Evolutionary conservation across 2,113 vertebrate species (phyloP).

Genomic region (Centrocercus urophasianus): DNA sequence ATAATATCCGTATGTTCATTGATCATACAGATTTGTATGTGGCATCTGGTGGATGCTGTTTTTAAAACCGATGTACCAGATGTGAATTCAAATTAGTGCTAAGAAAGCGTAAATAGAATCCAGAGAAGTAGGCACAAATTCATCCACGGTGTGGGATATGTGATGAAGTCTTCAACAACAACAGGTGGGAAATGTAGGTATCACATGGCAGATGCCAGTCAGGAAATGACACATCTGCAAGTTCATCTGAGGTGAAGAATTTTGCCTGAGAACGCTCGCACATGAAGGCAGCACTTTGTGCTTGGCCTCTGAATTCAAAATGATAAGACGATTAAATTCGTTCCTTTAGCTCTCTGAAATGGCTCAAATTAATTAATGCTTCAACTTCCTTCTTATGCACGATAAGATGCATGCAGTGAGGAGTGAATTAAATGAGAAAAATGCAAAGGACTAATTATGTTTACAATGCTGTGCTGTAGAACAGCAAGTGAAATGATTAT

Average conservation of each 20-base stretch:
- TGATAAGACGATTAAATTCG: background rate
- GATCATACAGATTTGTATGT: background rate
- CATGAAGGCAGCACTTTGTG: background rate
- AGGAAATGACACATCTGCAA: background rate
- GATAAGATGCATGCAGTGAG: constrained; percentile 5
- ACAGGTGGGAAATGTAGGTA: background rate
- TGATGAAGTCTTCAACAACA: background rate
- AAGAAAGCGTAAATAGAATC: background rate
- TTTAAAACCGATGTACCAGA: background rate
- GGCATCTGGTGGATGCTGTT: background rate
- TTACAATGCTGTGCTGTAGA: background rate
- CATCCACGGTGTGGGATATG: background rate
- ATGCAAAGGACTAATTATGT: background rate
- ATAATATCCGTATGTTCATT: no score
- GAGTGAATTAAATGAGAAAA: constrained; percentile 35
- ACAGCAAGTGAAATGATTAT: constrained; percentile 8
- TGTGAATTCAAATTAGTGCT: background rate
- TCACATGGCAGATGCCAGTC: background rate
- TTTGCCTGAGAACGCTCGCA: background rate
- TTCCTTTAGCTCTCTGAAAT: constrained; percentile 12
- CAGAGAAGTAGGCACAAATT: background rate
- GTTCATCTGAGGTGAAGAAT: background rate
- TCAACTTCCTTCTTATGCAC: background rate
- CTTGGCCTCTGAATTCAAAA: constrained; percentile 3
- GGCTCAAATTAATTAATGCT: constrained; percentile 51